Evolutionary conservation across 35 echinoderm and acorn worm species (phyloP).

Genomic region (Anneissia japonica): DNA sequence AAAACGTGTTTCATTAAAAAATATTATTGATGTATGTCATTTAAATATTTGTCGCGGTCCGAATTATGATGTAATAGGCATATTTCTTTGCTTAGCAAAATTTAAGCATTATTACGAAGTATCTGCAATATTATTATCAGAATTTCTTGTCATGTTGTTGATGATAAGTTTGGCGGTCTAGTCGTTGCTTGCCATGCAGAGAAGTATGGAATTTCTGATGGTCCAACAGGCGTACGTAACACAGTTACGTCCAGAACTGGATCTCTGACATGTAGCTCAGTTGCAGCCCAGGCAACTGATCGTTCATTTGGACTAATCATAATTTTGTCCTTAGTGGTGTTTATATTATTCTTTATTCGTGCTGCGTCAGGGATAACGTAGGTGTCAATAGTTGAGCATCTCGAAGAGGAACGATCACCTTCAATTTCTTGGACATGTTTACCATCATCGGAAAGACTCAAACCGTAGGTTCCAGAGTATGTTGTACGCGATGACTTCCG

Average conservation of each 20-base stretch:
- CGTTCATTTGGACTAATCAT: background rate
- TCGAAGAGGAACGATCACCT: constrained; percentile 30
- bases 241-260: background rate
- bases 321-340: background rate
- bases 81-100: too few species aligned
- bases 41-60: too few species aligned
- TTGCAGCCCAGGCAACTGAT: background rate
- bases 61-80: too few species aligned
- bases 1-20: too few species aligned
- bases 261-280: background rate
- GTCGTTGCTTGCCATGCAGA: background rate
- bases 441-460: background rate
- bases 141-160: background rate
- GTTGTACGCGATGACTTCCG: background rate
- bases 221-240: background rate
- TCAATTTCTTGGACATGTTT: background rate
- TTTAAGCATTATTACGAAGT: too few species aligned
- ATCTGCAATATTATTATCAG: too few species aligned
- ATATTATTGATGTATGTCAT: too few species aligned
- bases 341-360: background rate
- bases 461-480: background rate
- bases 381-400: constrained; percentile 82
- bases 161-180: background rate
- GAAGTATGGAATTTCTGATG: background rate
- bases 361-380: constrained; percentile 64